Evolutionary conservation across 2,797 vertebrate species (phyloP).

Genomic region (Enteromius fasciolatus): DNA sequence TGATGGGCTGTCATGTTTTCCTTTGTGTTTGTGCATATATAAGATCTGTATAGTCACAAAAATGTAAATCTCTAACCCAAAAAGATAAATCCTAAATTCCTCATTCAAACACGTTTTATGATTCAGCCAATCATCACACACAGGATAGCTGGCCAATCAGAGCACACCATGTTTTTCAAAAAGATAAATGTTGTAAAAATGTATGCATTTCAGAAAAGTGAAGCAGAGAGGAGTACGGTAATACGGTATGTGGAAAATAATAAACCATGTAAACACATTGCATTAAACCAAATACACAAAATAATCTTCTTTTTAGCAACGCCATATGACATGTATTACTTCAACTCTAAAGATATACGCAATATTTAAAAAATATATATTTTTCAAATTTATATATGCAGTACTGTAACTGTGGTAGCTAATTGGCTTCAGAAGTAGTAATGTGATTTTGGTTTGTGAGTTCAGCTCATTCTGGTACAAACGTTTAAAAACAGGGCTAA

Average conservation of each 20-base stretch:
- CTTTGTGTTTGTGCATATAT: neutral
- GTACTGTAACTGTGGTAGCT: no score
- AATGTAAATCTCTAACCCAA: neutral
- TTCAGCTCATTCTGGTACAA: neutral
- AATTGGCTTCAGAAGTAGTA: neutral
- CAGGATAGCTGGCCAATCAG: neutral
- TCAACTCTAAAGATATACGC: neutral
- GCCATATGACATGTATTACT: neutral
- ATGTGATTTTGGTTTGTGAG: neutral
- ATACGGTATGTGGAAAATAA: neutral
- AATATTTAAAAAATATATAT: neutral
- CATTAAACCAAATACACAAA: neutral
- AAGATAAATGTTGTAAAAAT: neutral
- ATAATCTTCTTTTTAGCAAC: neutral
- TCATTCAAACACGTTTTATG: neutral
- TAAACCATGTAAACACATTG: neutral
- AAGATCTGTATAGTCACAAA: neutral
- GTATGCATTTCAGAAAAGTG: no score
- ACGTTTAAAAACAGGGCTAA: neutral
- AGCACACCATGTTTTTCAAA: neutral
- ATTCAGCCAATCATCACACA: neutral
- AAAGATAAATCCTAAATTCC: neutral
- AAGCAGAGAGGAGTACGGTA: neutral
- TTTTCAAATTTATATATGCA: no score
- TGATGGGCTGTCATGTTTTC: neutral